Percentiles rank a stretch among this genome's conserved stretches.
Conservation (phyloP, 2,113 vertebrate genomes). For the Trogon surrucura region DNA sequence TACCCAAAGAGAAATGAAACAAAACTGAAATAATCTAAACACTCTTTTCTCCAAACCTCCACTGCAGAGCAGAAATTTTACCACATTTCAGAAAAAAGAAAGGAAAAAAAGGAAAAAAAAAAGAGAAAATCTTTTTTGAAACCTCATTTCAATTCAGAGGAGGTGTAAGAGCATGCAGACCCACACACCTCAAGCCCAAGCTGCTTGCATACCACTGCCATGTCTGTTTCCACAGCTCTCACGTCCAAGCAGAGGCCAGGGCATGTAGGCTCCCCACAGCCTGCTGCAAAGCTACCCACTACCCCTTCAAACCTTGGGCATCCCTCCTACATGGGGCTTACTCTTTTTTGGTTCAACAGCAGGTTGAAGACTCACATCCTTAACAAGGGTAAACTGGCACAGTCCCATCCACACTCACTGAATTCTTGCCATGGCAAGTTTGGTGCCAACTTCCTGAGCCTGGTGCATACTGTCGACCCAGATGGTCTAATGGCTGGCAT, state of each 20-base stretch:
- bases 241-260: neutral
- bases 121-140: neutral
- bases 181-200: neutral
- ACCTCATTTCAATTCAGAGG: neutral
- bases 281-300: neutral
- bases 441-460: neutral
- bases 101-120: rapidly evolving
- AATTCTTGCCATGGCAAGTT: neutral
- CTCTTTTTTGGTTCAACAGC: neutral
- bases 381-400: neutral
- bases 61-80: neutral
- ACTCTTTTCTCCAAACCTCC: neutral
- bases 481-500: constrained; percentile 23
- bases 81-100: neutral
- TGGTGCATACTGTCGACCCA: constrained; percentile 4
- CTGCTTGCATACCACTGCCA: neutral
- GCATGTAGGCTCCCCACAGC: neutral
- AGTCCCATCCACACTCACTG: neutral
- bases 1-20: neutral
- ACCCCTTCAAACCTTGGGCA: neutral
- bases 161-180: neutral
- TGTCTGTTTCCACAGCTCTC: neutral
- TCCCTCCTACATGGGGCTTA: neutral
- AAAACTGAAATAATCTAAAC: neutral
- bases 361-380: neutral